Evolutionary conservation across 2,113 vertebrate species (phyloP).

Genomic region (Cephalopterus ornatus): DNA sequence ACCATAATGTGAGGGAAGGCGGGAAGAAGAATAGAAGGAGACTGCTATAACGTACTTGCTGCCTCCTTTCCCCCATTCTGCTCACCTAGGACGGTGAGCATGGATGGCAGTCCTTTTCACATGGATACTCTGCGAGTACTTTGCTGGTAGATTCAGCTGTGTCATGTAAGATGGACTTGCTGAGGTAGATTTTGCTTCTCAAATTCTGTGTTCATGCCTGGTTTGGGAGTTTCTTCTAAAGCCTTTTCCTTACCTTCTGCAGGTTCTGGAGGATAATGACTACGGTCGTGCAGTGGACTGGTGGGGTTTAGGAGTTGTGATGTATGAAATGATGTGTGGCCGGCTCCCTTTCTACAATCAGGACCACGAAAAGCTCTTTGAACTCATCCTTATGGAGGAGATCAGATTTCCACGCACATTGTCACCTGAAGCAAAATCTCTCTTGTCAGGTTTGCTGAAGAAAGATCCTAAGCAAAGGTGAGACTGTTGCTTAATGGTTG

Average conservation of each 20-base stretch:
- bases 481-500: not conserved
- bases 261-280: conserved; percentile 85
- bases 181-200: not conserved
- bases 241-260: not conserved
- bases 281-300: conserved; percentile 83
- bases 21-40: not conserved
- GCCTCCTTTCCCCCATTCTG: not conserved
- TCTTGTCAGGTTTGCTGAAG: conserved; percentile 81
- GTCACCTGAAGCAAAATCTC: conserved; percentile 80
- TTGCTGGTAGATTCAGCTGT: not conserved
- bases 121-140: not conserved
- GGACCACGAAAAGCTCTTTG: conserved; percentile 83
- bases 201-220: not conserved
- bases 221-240: not conserved
- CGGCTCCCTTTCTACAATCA: conserved; percentile 85
- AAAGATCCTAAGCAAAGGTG: conserved; percentile 84
- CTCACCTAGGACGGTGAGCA: not conserved
- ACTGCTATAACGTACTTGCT: not conserved
- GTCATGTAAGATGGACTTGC: not conserved
- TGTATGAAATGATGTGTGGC: conserved; percentile 86
- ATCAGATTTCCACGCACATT: conserved; percentile 82
- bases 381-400: conserved; percentile 84
- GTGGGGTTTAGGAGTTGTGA: conserved; percentile 84
- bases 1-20: not conserved
- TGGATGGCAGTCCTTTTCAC: not conserved